Evolutionary conservation across 2,888 invertebrate genomes (phyloP), one percentile per base, ranked within the genome.

Genomic region (Morinoia aosen): DNA sequence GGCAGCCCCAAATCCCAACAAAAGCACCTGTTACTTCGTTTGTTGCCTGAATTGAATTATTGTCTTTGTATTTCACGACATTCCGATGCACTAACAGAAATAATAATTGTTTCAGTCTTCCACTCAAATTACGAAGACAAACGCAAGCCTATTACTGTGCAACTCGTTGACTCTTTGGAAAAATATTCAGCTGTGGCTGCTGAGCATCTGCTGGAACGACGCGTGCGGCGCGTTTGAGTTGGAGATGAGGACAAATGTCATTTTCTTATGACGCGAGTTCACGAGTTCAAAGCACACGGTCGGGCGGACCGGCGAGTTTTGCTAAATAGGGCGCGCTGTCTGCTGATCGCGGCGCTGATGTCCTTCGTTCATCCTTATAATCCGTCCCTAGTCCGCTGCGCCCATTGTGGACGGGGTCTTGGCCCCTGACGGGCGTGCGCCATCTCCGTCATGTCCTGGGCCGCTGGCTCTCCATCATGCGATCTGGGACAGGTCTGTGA

Each of bases 291-390:
- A 76, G 33, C 76, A 25, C 76, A 76, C 25, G 76, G 76, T 16
- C 76, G 76, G 76, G 33, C 33, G 76, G 10, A 33, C 76, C 76
- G 76, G 16, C 10, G 76, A 76, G 76, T 76, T 76, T 76, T 76
- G 76, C 76, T 76, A 76, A 76, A 76, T 76, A 76, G 25, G 76
- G 76, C 76, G 76, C 76, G 19, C 40, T 39, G 48, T 57, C 91
- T 91, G 56, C 91, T 91, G 56, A 48, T 91, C 91, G 48, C 91
- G 8, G 56, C 91, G 25, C 91, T 39, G 56, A 91, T 57, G 91
- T 91, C 91, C 91, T 91, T 48, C 91, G 56, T 91, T 56, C 91
- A 48, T 91, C 57, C 91, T 91, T 57, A 48, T 91, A 19, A 48
- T 91, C 91, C 91, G 56, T 91, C 91, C 90, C 8, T 10, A 48